phyloP scores from a whole-genome alignment of 2,888 invertebrate genomes.

The Megastigmus dorsalis region DNA sequence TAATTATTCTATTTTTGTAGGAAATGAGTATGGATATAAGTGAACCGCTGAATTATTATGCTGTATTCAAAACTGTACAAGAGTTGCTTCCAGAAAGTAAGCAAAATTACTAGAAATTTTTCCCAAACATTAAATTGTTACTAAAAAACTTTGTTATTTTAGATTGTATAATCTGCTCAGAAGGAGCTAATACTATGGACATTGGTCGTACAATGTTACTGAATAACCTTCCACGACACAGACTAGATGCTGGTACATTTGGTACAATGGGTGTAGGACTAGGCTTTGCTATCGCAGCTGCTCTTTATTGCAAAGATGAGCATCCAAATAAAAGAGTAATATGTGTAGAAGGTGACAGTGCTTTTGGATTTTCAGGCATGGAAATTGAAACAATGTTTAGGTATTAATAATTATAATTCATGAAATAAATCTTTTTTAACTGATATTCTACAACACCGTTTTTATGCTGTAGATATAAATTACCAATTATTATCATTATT shows the following conservation, averaged over 20 bases:
- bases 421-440: slow-evolving; percentile 70
- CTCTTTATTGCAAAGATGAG: slow-evolving; percentile 89
- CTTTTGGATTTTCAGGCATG: slow-evolving; percentile 99
- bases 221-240: slow-evolving; percentile 89
- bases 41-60: slow-evolving; percentile 93
- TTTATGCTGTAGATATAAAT: slow-evolving; percentile 85
- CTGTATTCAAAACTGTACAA: slow-evolving; percentile 90
- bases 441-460: neutral
- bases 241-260: slow-evolving; percentile 96
- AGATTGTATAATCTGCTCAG: slow-evolving; percentile 94
- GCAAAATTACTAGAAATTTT: neutral
- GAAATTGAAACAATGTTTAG: slow-evolving; percentile 96
- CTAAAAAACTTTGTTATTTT: too few relatives aligned
- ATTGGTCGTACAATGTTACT: slow-evolving; percentile 92
- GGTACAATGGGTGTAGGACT: slow-evolving; percentile 98
- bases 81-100: slow-evolving; percentile 81
- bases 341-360: slow-evolving; percentile 97
- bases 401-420: slow-evolving; percentile 63
- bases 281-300: slow-evolving; percentile 94
- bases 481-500: slow-evolving; percentile 92
- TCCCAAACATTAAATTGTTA: too few relatives aligned
- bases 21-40: slow-evolving; percentile 82
- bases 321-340: slow-evolving; percentile 88
- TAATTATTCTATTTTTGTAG: slow-evolving; percentile 74
- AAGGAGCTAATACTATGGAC: slow-evolving; percentile 99